Conservation (phyloP, 2,888 invertebrate species). For the Neocrepidodera transversa region DNA sequence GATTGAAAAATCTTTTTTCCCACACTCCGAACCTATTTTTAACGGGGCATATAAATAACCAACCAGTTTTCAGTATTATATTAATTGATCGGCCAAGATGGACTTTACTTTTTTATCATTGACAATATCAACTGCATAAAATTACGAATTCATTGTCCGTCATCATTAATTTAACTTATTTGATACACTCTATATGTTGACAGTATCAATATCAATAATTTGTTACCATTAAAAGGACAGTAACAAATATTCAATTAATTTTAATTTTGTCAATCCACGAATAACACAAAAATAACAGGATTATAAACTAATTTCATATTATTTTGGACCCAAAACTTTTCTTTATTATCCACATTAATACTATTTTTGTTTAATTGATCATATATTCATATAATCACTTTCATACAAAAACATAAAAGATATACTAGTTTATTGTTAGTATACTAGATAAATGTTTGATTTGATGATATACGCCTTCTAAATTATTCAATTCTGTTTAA, state of each 20-base stretch:
- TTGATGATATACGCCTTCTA: not conserved
- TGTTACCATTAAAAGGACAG: constrained; percentile 1
- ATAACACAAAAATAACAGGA: too few relatives aligned
- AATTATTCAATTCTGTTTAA: not conserved
- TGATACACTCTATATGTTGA: constrained; percentile 3
- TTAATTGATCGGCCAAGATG: constrained; percentile 27
- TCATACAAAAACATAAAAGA: too few relatives aligned
- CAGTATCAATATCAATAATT: not conserved
- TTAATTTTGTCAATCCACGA: not conserved
- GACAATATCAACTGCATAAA: constrained; percentile 22
- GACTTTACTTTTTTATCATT: constrained; percentile 20
- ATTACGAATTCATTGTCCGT: constrained; percentile 22
- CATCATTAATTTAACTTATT: constrained; percentile 22
- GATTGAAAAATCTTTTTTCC: constrained; percentile 41
- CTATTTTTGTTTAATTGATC: too few relatives aligned
- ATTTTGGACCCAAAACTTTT: too few relatives aligned
- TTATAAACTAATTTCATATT: too few relatives aligned
- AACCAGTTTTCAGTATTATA: constrained; percentile 34
- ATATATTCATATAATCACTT: too few relatives aligned
- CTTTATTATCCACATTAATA: too few relatives aligned
- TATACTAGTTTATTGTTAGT: not conserved
- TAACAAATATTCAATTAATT: not conserved
- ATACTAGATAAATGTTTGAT: not conserved
- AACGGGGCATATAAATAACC: constrained; percentile 35
- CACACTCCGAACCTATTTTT: constrained; percentile 38